These are phyloP conservation scores for Antennarius maculatus DNA, from an alignment of 2,797 vertebrate genomes.

Conservation along the genomic window DNA sequence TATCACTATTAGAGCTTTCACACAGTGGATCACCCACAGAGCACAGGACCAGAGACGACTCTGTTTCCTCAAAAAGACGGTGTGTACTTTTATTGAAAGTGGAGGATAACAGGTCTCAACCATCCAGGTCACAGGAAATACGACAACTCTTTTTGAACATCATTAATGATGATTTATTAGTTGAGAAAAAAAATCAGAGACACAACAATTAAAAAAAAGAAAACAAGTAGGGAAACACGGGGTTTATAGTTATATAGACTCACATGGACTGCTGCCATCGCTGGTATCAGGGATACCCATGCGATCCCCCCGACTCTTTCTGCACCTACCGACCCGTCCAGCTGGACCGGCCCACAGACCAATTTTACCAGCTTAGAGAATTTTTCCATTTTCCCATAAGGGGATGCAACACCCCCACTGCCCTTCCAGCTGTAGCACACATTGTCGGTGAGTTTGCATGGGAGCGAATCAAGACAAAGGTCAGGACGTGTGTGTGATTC, in stretches of 20 bases:
- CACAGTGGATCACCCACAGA: constrained; percentile 10
- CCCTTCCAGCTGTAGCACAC: constrained; percentile 57
- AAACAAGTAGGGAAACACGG: constrained; percentile 1
- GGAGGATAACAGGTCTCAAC: constrained; percentile 9
- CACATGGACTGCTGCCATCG: constrained; percentile 37
- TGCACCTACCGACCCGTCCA: constrained; percentile 16
- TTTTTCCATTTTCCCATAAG: constrained; percentile 60
- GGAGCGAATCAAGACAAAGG: constrained; percentile 32
- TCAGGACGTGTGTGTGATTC: constrained; percentile 36
- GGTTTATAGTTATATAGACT: constrained; percentile 16
- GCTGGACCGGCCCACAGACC: constrained; percentile 21
- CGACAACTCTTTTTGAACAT: background rate
- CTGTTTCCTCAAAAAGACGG: background rate
- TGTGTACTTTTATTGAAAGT: constrained; percentile 34
- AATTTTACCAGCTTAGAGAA: constrained; percentile 41
- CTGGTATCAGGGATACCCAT: constrained; percentile 43
- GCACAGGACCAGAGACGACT: constrained; percentile 17
- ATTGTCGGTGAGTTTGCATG: constrained; percentile 38
- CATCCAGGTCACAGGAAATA: background rate
- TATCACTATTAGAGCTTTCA: constrained; percentile 39
- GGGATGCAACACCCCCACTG: constrained; percentile 33
- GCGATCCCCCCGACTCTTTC: constrained; percentile 42
- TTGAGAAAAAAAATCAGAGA: background rate
- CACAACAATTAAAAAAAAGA: constrained; percentile 8
- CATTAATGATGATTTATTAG: constrained; percentile 5